Evolutionary conservation across 2,888 invertebrate genomes (phyloP), one percentile per base, ranked within the genome.

Genomic region (Electrophaes corylata): DNA sequence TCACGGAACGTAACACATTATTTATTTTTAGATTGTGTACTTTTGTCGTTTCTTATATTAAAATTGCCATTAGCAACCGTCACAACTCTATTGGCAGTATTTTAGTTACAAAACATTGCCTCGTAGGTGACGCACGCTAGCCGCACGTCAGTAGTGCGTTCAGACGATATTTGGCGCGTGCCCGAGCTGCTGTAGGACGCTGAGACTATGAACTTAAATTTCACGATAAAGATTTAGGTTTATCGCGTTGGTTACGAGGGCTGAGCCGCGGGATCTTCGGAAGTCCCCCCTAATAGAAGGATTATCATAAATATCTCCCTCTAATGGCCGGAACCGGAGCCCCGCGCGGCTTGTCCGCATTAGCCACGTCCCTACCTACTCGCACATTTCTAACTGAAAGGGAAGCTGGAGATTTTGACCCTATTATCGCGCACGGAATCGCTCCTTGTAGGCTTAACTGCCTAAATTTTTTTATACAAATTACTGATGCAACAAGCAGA

Each of bases 241-340:
- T 29, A 45, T 29, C 26, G 12, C 37, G 31, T 40, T 29, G 18
- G n/a, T 12, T 40, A 40, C 19, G 49, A 31, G 31, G 6, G 5
- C 6, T 14, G 4, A 39, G 2, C 35, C 47, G 18, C 16, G 44
- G 12, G 16, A n/a, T 3, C 0, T 8, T 1, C 26, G 45, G 12
- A 23, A 44, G 10, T 29, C 19, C 18, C 26, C 4, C 39, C 31
- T 44, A 33, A 40, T 50, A 19, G 23, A 14, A 16, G 18, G 31
- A 50, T 41, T 41, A 31, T 33, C 39, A 40, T 57, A 47, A 41
- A 51, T 47, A 51, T 41, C 8, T 35, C 8, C 18, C 16, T n/a
- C 35, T 18, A 19, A 29, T 14, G 12, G 14, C 39, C 45, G 20
- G 44, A 18, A 35, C 12, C 19, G 37, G 45, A 37, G 31, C 16